These are phyloP conservation scores for Trematocara variabile DNA, from an alignment of 2,113 vertebrate genomes.

Conservation along the genomic window DNA sequence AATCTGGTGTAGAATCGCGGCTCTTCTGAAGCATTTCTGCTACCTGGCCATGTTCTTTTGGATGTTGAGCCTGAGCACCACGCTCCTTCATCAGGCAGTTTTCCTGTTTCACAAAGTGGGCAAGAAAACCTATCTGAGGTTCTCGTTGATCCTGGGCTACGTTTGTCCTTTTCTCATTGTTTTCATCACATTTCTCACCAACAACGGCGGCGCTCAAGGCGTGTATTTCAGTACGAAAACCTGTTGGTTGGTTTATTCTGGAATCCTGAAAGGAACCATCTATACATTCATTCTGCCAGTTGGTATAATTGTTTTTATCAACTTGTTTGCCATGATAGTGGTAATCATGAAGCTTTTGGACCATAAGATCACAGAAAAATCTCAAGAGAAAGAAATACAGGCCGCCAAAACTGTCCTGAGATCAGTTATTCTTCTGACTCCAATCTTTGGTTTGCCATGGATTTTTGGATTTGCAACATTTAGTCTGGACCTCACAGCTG, in stretches of 20 bases:
- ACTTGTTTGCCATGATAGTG: slow-evolving; percentile 78
- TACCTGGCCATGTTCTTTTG: slow-evolving; percentile 91
- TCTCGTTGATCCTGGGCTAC: slow-evolving; percentile 81
- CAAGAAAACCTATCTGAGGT: slow-evolving; percentile 75
- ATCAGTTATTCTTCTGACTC: slow-evolving; percentile 70
- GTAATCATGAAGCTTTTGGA: slow-evolving; percentile 85
- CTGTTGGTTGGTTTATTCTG: slow-evolving; percentile 82
- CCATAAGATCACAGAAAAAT: background rate
- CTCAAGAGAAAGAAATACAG: slow-evolving; percentile 35
- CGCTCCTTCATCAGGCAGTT: slow-evolving; percentile 85
- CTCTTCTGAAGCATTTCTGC: slow-evolving; percentile 84
- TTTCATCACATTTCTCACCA: slow-evolving; percentile 65
- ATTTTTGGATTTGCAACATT: slow-evolving; percentile 62
- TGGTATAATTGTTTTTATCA: slow-evolving; percentile 78
- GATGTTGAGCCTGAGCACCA: slow-evolving; percentile 86
- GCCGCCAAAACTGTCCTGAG: slow-evolving; percentile 61
- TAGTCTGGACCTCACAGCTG: slow-evolving; percentile 22
- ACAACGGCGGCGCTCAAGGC: slow-evolving; percentile 23
- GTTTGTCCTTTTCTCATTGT: slow-evolving; percentile 81
- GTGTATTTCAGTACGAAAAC: slow-evolving; percentile 52
- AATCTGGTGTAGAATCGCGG: slow-evolving; percentile 65
- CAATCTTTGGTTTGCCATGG: slow-evolving; percentile 76
- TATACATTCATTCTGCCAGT: slow-evolving; percentile 81
- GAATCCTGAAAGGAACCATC: slow-evolving; percentile 71
- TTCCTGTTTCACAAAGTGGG: slow-evolving; percentile 82